Base-by-base conservation (phyloP, 2,888 invertebrate species). In the Rapana venosa region DNA sequence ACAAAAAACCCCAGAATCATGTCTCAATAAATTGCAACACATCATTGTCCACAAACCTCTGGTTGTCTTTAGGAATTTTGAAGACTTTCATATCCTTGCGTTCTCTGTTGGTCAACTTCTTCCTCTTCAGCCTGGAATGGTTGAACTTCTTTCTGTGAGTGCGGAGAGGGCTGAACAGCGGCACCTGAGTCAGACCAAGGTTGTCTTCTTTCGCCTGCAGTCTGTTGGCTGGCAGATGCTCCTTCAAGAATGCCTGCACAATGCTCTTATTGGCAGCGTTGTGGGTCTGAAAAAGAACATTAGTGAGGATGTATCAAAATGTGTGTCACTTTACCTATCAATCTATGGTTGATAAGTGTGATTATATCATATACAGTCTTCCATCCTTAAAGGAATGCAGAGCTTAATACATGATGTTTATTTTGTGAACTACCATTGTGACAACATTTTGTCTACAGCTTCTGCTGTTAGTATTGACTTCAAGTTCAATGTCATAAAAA, bases 61-160 rank as follows among this genome's bases (percentile, higher is more conserved):
- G 87, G n/a, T 74, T 74, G 70, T 86, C 84, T 86, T 85, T 74
- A 26, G 85, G 32, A 70, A 74, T 77, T 35, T 89, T 87, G 91
- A 94, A 94, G 66, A 93, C 70, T 79, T 93, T 93, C 15, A 93
- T 91, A 47, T 92, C 90, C 88, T 92, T 92, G 85, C 92, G 92
- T 58, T 94, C 94, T 35, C 89, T 91, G 61, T 91, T 90, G 17
- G 93, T 91, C 22, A 94, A 90, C 0, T 83, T 90, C 91, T 93
- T 91, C 91, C 91, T 88, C 90, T 88, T 90, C 90, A 90, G n/a
- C 83, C 88, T 36, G 66, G 90, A n/a, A 30, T 20, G 74, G 26
- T 77, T 74, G 47, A 74, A 84, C 85, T 70, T 91, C 89, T 87
- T 26, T 47, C 47, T 47, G 47, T 47, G 47, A 47, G 2, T 47